A percentile compares a stretch with the other conserved stretches of the same genome.
Conservation (phyloP, 2,113 vertebrate genomes). For the Callipepla californica region DNA sequence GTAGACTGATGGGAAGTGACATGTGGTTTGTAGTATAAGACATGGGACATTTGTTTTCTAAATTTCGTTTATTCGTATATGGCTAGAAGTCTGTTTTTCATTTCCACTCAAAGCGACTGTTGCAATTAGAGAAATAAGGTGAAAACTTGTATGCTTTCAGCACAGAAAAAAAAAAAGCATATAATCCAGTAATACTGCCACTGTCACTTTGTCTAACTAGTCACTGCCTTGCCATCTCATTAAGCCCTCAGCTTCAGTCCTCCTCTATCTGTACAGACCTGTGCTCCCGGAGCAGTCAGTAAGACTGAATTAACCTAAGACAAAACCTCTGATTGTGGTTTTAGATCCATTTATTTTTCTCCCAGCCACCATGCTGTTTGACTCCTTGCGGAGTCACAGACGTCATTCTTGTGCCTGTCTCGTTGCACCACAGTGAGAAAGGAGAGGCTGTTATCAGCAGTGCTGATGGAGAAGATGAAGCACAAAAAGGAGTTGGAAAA, state of each 20-base stretch:
- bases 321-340: background rate
- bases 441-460: background rate
- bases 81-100: background rate
- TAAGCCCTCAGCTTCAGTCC: background rate
- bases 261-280: background rate
- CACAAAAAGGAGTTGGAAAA: background rate
- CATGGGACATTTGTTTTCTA: background rate
- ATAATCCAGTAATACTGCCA: background rate
- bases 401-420: background rate
- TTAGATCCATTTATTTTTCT: background rate
- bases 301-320: background rate
- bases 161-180: background rate
- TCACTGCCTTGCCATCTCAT: background rate
- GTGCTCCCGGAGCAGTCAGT: background rate
- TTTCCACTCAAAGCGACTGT: background rate
- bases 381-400: background rate
- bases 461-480: background rate
- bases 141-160: background rate
- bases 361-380: fast-evolving
- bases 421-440: background rate
- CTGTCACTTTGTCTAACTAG: background rate
- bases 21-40: background rate
- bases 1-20: background rate
- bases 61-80: background rate
- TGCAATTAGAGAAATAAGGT: background rate